These are phyloP conservation scores for Leptopterna dolabrata DNA, from an alignment of 2,888 invertebrate genomes.

Conservation along the genomic window DNA sequence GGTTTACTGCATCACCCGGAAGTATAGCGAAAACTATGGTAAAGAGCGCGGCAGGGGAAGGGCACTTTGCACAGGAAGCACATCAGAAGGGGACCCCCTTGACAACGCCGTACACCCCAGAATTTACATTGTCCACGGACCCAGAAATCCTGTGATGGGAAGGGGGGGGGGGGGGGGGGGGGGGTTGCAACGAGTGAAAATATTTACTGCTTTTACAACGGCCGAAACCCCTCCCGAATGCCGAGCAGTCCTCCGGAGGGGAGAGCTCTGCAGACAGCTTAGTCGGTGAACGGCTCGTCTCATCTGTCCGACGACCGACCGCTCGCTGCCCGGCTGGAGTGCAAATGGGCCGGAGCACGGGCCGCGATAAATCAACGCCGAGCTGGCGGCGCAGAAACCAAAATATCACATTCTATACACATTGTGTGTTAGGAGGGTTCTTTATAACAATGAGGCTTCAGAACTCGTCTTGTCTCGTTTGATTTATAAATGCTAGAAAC, in stretches of 20 bases:
- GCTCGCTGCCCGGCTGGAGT: background rate
- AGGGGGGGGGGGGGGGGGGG: background rate
- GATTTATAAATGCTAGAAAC: slow-evolving; percentile 19
- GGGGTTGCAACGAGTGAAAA: slow-evolving; percentile 4
- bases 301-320: background rate
- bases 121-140: slow-evolving; percentile 40
- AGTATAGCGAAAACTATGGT: background rate
- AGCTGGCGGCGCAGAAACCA: background rate
- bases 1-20: slow-evolving; percentile 39
- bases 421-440: slow-evolving; percentile 31
- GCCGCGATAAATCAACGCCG: slow-evolving; percentile 8
- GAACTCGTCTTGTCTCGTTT: slow-evolving; percentile 29
- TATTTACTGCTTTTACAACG: background rate
- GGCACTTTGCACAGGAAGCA: slow-evolving; percentile 32
- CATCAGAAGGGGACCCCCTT: slow-evolving; percentile 22
- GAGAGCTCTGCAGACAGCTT: background rate
- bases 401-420: slow-evolving; percentile 49
- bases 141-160: slow-evolving; percentile 25
- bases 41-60: background rate
- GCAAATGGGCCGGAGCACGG: slow-evolving; percentile 43
- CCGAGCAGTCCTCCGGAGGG: background rate
- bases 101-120: background rate
- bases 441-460: slow-evolving; percentile 41
- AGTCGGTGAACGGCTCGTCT: background rate
- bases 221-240: background rate